Conservation (phyloP, 2,888 invertebrate species). For the Meteorus cinctellus region DNA sequence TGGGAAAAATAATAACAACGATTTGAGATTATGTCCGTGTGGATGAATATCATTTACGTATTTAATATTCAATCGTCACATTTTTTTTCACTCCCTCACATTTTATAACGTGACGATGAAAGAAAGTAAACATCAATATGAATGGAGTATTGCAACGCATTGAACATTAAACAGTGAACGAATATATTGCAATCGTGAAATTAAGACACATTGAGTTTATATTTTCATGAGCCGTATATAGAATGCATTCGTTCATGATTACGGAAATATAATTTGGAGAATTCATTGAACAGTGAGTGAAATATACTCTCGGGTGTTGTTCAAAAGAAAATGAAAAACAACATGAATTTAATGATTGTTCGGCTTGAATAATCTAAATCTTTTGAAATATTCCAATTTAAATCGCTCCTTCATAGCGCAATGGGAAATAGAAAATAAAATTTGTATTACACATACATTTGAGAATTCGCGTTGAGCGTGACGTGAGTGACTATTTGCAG, state of each 20-base stretch:
- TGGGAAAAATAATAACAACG: background rate
- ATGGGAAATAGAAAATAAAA: background rate
- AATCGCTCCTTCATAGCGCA: background rate
- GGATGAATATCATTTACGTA: constrained; percentile 6
- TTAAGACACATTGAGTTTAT: background rate
- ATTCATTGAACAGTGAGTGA: background rate
- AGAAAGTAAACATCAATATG: constrained; percentile 1
- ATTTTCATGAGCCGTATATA: background rate
- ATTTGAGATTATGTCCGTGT: background rate
- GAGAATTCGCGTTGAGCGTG: constrained; percentile 14
- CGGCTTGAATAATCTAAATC: background rate
- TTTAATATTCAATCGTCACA: background rate
- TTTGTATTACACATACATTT: background rate
- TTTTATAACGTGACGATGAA: constrained; percentile 10
- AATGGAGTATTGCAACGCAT: background rate
- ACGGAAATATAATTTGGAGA: background rate
- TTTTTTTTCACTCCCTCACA: background rate
- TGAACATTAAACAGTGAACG: background rate
- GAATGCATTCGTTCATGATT: background rate
- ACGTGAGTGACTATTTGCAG: constrained; percentile 30
- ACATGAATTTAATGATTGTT: background rate
- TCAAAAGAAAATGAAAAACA: background rate
- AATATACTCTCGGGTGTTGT: background rate
- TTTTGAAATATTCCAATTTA: background rate
- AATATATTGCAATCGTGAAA: background rate